Base-by-base conservation (phyloP, 2,113 vertebrate genomes). In the Gallinago undulata region DNA sequence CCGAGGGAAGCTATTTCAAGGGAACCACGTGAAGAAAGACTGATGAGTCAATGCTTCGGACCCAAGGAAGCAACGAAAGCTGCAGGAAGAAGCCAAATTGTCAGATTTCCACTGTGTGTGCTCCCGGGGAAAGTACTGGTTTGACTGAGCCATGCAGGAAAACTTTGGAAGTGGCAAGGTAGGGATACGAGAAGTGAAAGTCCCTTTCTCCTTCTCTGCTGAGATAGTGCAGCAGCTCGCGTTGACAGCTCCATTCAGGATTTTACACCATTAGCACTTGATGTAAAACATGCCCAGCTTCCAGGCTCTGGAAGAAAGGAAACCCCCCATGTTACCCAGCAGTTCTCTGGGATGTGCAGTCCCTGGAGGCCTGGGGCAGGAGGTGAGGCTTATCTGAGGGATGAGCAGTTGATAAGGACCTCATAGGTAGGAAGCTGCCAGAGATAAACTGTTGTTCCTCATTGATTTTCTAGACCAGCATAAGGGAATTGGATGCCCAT, bases 1-100 rank as follows among this genome's bases (percentile, higher is more conserved):
- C 59, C 7, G 3, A n/a, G 33, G 41, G 50, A 95, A 94, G 50
- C 70, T 97, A 94, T 96, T 96, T 91, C 14, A 39, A 89, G 91
- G 68, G 70, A 87, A 84, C 87, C 95, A 95, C 13, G 16, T 92
- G 92, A 91, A 79, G 74, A 79, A 67, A 80, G 59, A 87, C 74
- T 24, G 67, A 74, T 92, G 94, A 97, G 84, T 95, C 94, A 94
- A 91, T 70, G 45, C 55, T 87, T 91, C 0, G 0, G 70, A 79
- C 67, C 50, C 1, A 28, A 79, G 67, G 95, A 95, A 94, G 89
- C 50, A 93, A 96, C 2, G 12, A 80, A 92, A 93, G 81, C 55
- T 85, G 55, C 55, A 91, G 77, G 30, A 95, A 92, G 81, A 82
- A 96, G 91, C n/a, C 10, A 2, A 85, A 87, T 7, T 0, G 7